Conservation (phyloP, 2,797 vertebrate species). For the Myoxocephalus aenaeus region DNA sequence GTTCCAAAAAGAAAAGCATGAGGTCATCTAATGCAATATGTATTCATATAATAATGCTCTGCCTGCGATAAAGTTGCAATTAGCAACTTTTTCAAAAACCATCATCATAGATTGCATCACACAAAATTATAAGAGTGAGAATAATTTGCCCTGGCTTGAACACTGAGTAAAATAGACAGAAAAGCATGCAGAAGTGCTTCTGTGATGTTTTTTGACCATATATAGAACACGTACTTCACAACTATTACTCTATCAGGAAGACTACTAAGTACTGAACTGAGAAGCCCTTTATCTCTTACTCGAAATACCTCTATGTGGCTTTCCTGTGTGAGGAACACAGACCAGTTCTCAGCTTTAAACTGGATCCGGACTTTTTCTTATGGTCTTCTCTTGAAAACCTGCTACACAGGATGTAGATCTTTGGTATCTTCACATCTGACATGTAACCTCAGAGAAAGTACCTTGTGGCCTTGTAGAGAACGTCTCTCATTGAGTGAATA, state of each 20-base stretch:
- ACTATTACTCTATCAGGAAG: neutral
- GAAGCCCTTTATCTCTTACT: constrained; percentile 56
- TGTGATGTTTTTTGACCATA: constrained; percentile 7
- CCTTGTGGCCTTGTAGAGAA: constrained; percentile 59
- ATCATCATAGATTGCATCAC: neutral
- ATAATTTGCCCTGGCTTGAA: constrained; percentile 11
- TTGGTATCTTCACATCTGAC: constrained; percentile 42
- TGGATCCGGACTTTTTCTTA: constrained; percentile 71
- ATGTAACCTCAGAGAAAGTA: constrained; percentile 74
- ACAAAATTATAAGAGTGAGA: neutral
- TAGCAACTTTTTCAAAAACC: too few relatives aligned
- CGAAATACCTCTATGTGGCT: constrained; percentile 69
- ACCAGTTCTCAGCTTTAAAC: constrained; percentile 33
- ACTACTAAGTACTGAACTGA: neutral
- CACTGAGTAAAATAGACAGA: neutral
- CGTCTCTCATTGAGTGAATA: constrained; percentile 4
- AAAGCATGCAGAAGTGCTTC: neutral
- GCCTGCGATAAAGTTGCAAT: neutral
- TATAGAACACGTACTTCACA: neutral
- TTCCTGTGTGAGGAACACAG: constrained; percentile 65
- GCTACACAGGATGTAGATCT: constrained; percentile 68
- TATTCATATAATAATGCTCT: neutral
- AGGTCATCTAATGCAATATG: neutral
- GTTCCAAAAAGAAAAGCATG: constrained; percentile 1
- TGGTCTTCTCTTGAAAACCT: constrained; percentile 65